Conservation (phyloP, 92 coral and sea anemone species). For the Siderastrea radians region DNA sequence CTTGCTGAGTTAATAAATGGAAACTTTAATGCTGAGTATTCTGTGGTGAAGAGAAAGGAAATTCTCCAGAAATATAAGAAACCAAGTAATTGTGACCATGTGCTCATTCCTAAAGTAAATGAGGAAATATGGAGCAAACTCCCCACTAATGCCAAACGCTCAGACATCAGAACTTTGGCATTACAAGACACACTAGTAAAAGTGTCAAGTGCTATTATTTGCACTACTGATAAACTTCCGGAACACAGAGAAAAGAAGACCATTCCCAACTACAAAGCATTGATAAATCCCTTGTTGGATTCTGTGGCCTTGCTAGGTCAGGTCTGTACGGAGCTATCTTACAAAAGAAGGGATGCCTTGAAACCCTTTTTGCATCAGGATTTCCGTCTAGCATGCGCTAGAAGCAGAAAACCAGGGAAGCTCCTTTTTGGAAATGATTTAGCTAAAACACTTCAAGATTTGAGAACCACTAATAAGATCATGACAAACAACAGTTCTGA, state of each 20-base stretch:
- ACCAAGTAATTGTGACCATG: not conserved
- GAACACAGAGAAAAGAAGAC: slow-evolving; percentile 53
- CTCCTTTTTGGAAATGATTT: slow-evolving; percentile 60
- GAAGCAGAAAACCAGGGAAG: slow-evolving; percentile 39
- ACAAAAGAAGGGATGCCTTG: slow-evolving; percentile 48
- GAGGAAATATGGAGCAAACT: not conserved
- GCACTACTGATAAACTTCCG: not conserved
- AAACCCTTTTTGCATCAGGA: slow-evolving; percentile 54
- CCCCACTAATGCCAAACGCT: not conserved
- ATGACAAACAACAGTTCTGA: slow-evolving; percentile 17
- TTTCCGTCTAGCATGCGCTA: slow-evolving; percentile 34
- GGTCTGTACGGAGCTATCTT: slow-evolving; percentile 44
- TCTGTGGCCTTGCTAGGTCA: slow-evolving; percentile 22
- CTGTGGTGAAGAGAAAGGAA: slow-evolving; percentile 10
- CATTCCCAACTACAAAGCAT: slow-evolving; percentile 36
- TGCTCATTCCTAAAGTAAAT: not conserved
- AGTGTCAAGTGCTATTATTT: not conserved
- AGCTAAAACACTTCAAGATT: slow-evolving; percentile 30
- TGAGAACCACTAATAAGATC: slow-evolving; percentile 18
- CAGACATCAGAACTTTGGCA: not conserved
- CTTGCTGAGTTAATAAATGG: not conserved
- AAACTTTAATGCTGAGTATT: not conserved
- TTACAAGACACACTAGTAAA: not conserved
- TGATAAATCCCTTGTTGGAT: slow-evolving; percentile 32
- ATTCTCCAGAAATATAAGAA: slow-evolving; percentile 4